Evolutionary conservation across 2,113 vertebrate species (phyloP).

Genomic region (Crotalus helleri): DNA sequence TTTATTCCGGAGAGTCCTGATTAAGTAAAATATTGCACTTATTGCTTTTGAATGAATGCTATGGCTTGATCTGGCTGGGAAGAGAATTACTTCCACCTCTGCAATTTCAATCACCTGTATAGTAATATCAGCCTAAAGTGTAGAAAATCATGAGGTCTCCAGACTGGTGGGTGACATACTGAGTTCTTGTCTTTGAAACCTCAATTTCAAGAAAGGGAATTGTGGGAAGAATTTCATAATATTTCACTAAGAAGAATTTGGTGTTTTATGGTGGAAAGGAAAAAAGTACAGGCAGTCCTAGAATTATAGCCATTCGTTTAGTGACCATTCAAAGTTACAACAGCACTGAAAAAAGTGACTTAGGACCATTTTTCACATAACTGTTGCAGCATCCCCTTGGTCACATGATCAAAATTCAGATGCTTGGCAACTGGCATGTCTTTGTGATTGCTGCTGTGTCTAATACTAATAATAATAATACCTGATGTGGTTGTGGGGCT

Average conservation of each 20-base stretch:
- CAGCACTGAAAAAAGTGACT: not conserved
- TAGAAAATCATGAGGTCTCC: constrained; percentile 8
- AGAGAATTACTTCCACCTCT: constrained; percentile 41
- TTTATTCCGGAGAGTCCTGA: constrained; percentile 51
- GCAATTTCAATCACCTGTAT: constrained; percentile 43
- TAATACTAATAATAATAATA: no score
- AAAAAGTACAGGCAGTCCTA: not conserved
- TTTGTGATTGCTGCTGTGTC: not conserved
- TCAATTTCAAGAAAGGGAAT: not conserved
- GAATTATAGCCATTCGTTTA: not conserved
- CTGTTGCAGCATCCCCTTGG: not conserved
- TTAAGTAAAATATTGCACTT: constrained; percentile 48
- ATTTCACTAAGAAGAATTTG: not conserved
- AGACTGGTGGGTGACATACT: constrained; percentile 8
- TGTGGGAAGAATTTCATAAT: not conserved
- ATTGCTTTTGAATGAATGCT: constrained; percentile 45
- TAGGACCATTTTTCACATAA: not conserved
- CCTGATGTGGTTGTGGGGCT: no score
- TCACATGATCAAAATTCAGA: not conserved
- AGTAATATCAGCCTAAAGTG: constrained; percentile 29
- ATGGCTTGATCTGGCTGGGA: constrained; percentile 51
- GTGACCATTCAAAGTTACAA: not conserved
- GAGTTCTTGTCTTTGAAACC: not conserved
- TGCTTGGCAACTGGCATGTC: not conserved
- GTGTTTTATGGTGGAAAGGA: not conserved